Evolutionary conservation across 2,888 invertebrate genomes (phyloP), one percentile per base, ranked within the genome.

Genomic region (Capitulum mitella): DNA sequence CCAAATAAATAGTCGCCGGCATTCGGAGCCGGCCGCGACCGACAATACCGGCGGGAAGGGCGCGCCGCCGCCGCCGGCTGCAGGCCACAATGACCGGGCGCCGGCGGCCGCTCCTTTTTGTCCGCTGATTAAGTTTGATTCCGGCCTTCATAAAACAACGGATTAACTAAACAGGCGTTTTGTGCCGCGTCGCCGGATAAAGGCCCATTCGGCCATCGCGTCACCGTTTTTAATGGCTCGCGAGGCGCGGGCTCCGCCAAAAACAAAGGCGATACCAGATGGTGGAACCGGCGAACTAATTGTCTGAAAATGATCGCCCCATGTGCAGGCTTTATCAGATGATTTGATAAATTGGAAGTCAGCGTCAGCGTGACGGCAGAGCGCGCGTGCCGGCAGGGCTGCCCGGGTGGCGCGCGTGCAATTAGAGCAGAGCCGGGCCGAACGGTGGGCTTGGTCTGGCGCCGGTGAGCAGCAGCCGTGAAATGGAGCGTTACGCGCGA

Each of bases 1-100:
- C 43, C 43, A 43, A 43, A 43, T 43, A 43, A 43, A 43, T 43
- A 43, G 6, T 43, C 43, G 43, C 12, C 43, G 5, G 12, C 12
- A 43, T 43, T 5, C 43, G 58, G 8, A 12, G n/a, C 19, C 58
- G 5, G 58, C 19, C n/a, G 12, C 58, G 29, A 14, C 29, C 58
- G 58, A 58, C 58, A 58, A 58, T 29, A 29, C 58, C 29, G 22
- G 22, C 51, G 16, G 19, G 16, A 22, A 1, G 29, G 29, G 8
- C 58, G 58, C 6, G 12, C 6, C 6, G 43, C 43, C 43, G 43
- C 5, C 43, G 6, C 43, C 6, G 43, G 43, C 29, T 3, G 37
- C 87, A 82, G 86, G 86, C 80, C 82, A 82, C 1, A 85, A 87
- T 79, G 87, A n/a, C n/a, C 87, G 51, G 90, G 34, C 64, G 64